Conservation (phyloP, 2,113 vertebrate species). For the Xiphorhynchus elegans region DNA sequence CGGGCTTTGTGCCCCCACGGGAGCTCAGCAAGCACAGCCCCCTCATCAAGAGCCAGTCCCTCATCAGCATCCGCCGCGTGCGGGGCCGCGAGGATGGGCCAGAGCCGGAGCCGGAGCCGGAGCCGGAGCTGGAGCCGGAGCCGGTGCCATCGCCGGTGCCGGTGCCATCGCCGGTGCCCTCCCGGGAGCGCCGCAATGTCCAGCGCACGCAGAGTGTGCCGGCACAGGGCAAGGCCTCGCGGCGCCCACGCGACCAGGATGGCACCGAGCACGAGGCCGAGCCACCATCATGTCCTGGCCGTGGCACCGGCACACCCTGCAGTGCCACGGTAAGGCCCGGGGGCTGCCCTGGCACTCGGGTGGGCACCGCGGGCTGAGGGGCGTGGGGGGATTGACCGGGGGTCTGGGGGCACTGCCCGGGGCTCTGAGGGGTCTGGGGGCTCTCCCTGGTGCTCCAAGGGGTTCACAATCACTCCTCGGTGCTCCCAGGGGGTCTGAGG, state of each 20-base stretch:
- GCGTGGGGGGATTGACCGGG: rapidly evolving
- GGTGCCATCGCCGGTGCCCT: rapidly evolving
- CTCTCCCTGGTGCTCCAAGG: background rate
- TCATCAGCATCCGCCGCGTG: no score
- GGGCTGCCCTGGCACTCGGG: rapidly evolving
- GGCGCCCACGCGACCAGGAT: constrained; percentile 34
- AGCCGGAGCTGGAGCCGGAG: no score
- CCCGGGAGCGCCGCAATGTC: constrained; percentile 60
- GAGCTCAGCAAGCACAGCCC: no score
- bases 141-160: background rate
- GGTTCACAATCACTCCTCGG: background rate
- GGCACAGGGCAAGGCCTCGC: constrained; percentile 56
- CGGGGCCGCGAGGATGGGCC: background rate
- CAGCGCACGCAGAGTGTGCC: constrained; percentile 89
- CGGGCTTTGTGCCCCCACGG: no score
- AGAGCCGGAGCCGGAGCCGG: background rate
- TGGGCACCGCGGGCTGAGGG: rapidly evolving
- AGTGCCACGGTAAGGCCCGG: rapidly evolving
- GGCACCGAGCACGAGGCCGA: constrained; percentile 43
- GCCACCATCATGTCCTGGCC: background rate
- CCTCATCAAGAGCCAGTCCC: no score
- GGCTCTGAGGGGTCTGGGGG: background rate
- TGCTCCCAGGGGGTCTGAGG: background rate
- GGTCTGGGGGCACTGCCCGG: no score
- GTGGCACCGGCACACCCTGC: rapidly evolving